Evolutionary conservation across 2,797 vertebrate species (phyloP), one percentile per base, ranked within the genome.

Genomic region (Sebastes hubbsi): DNA sequence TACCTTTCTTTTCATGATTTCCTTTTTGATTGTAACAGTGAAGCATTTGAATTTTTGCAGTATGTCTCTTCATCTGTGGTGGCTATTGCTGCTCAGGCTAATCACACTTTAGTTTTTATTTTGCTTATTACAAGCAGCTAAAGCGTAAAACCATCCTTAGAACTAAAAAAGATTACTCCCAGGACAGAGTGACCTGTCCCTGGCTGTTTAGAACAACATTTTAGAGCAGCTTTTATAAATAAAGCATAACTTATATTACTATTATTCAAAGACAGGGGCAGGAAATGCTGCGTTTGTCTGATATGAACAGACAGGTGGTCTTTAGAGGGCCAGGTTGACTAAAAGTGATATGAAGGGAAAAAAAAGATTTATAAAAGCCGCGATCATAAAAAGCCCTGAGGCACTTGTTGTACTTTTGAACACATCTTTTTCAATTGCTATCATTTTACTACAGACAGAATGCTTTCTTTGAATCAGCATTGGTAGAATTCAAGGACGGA

Each of bases 251-350:
- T 65, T 71, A 30, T 63, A 71, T 61, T 9, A 60, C 9, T 74
- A 20, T 62, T 78, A 54, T 30, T 60, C 38, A 77, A 62, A 13
- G 36, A 38, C 4, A 1, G 3, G 16, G 29, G n/a, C 1, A 12
- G 71, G 66, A 61, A 82, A 30, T 29, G 25, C 80, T 76, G 58
- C 16, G 71, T 66, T 65, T 60, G 46, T 80, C 32, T 91, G 83
- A 92, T 88, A 25, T 25, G 75, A 88, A 62, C 64, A 83, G 88
- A 89, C 82, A 83, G 81, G 27, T 81, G 81, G 77, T 87, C 78
- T 90, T 87, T 83, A 75, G 77, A 84, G 59, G 27, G 58, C 58
- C 61, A 52, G 61, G 61, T 54, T 78, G 76, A 74, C 29, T 74
- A 42, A 76, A 81, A 59, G 34, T 69, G 46, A 83, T 60, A 69